These are phyloP conservation scores for Trematomus loennbergii DNA, from an alignment of 2,113 vertebrate genomes.

Conservation along the genomic window DNA sequence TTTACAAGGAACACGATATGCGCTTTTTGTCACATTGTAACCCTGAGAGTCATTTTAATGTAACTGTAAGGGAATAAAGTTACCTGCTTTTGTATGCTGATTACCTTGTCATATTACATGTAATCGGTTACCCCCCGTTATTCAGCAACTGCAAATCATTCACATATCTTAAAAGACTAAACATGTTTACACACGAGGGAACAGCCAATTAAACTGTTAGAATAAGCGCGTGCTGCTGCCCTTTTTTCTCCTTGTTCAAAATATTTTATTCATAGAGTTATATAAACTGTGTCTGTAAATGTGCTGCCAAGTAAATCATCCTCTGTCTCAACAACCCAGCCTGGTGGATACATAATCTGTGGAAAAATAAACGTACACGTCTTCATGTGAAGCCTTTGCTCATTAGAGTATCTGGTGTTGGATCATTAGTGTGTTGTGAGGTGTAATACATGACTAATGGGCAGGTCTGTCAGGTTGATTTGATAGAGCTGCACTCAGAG, in stretches of 20 bases:
- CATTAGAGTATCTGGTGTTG: slow-evolving; percentile 43
- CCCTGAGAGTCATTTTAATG: too few species aligned
- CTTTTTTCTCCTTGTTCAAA: slow-evolving; percentile 5
- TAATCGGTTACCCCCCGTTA: too few species aligned
- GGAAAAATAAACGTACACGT: neutral
- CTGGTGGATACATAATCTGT: neutral
- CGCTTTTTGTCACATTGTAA: too few species aligned
- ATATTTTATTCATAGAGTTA: slow-evolving; percentile 29
- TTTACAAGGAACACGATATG: too few species aligned
- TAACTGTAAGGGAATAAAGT: too few species aligned
- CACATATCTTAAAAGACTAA: neutral
- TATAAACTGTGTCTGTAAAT: slow-evolving; percentile 20
- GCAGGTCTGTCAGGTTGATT: slow-evolving; percentile 58
- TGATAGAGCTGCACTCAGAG: slow-evolving; percentile 54
- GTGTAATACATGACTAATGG: slow-evolving; percentile 38
- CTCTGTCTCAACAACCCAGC: slow-evolving; percentile 2
- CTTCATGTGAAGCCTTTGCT: slow-evolving; percentile 21
- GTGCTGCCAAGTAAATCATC: slow-evolving; percentile 4
- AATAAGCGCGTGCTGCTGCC: neutral
- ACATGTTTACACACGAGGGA: neutral
- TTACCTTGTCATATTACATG: too few species aligned
- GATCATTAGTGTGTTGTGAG: slow-evolving; percentile 32
- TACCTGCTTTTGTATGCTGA: too few species aligned
- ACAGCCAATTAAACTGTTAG: slow-evolving; percentile 4
- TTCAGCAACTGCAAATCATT: neutral